These are phyloP conservation scores for Rhinolophus sinicus DNA, from an alignment of 2,113 vertebrate genomes.

Conservation along the genomic window DNA sequence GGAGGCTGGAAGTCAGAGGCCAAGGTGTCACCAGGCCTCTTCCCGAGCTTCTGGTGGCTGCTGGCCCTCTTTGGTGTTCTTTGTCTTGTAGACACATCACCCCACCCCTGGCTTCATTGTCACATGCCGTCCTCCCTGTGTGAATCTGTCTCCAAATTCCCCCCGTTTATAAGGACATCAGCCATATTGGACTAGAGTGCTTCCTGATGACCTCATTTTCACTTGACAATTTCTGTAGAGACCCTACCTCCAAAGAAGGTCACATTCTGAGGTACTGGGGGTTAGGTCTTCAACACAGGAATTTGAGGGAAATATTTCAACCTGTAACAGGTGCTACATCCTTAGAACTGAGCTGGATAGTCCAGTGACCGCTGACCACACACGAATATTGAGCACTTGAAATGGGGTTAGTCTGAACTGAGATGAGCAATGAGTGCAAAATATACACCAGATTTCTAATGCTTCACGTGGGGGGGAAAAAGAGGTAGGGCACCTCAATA, in stretches of 20 bases:
- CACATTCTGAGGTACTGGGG: background rate
- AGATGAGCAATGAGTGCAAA: background rate
- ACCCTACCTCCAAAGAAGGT: background rate
- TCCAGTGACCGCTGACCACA: background rate
- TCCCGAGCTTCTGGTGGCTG: background rate
- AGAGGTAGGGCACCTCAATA: background rate
- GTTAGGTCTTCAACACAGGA: background rate
- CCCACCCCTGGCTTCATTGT: background rate
- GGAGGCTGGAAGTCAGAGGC: background rate
- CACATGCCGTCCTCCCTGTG: accelerated
- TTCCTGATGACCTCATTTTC: background rate
- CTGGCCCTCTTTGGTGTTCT: background rate
- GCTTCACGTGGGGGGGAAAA: background rate
- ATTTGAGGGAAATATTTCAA: background rate
- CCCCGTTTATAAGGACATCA: background rate
- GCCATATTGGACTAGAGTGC: background rate
- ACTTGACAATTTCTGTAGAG: background rate
- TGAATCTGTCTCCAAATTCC: no score
- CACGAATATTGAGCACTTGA: background rate
- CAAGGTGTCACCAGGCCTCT: background rate
- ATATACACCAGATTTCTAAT: background rate
- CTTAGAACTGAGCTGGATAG: background rate
- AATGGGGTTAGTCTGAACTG: background rate
- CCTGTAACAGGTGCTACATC: background rate
- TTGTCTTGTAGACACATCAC: accelerated